Conservation (phyloP, 2,797 vertebrate species). For the Podarcis siculus region DNA sequence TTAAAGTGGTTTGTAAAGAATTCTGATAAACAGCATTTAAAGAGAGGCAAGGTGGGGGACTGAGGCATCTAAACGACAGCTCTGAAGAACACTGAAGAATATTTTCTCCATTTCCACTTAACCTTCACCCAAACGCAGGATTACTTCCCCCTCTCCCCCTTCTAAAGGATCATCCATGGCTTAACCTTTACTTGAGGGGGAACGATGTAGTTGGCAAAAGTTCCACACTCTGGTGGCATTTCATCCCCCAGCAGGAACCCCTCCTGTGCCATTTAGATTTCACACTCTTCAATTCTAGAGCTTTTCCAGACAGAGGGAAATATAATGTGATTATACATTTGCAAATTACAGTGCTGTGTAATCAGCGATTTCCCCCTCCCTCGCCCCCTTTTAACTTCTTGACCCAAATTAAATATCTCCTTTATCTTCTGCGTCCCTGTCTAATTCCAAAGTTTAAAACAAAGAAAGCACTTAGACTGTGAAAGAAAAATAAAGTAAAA, state of each 20-base stretch:
- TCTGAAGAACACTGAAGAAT: neutral
- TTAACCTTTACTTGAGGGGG: slow-evolving; percentile 43
- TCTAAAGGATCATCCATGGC: slow-evolving; percentile 23
- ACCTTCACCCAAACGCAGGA: slow-evolving; percentile 24
- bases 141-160: slow-evolving; percentile 21
- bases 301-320: slow-evolving; percentile 21
- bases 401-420: slow-evolving; percentile 47
- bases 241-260: slow-evolving; percentile 8
- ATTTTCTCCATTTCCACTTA: slow-evolving; percentile 35
- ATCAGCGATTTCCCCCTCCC: slow-evolving; percentile 44
- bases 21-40: slow-evolving; percentile 66
- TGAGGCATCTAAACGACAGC: neutral
- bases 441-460: slow-evolving; percentile 61
- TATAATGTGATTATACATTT: slow-evolving; percentile 42
- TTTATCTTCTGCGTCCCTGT: slow-evolving; percentile 53
- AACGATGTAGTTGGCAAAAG: slow-evolving; percentile 39
- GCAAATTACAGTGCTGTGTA: slow-evolving; percentile 36
- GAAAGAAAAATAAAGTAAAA: slow-evolving; percentile 20
- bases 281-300: slow-evolving; percentile 27
- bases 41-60: slow-evolving; percentile 3
- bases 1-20: slow-evolving; percentile 66
- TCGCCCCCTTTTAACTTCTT: slow-evolving; percentile 56
- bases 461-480: slow-evolving; percentile 54
- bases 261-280: slow-evolving; percentile 35
- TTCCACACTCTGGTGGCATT: slow-evolving; percentile 26